Conservation (phyloP, 2,113 vertebrate species). For the Pelecanus crispus region DNA sequence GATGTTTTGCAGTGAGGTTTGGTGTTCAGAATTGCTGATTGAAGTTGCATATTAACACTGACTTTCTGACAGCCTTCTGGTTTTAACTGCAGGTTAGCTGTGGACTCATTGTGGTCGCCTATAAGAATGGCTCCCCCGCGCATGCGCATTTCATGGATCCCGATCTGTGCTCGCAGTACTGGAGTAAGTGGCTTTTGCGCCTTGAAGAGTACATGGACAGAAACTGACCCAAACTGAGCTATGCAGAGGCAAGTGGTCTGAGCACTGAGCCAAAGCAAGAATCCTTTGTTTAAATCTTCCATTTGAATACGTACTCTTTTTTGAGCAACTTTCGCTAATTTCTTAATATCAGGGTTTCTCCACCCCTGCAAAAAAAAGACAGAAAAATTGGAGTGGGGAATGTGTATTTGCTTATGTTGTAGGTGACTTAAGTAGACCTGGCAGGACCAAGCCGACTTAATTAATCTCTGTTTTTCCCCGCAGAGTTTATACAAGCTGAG, state of each 20-base stretch:
- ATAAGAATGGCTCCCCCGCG: slow-evolving; percentile 90
- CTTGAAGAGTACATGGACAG: slow-evolving; percentile 82
- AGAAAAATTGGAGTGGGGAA: background rate
- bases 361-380: rapidly evolving
- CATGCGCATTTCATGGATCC: slow-evolving; percentile 83
- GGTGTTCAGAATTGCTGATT: background rate
- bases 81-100: slow-evolving; percentile 77
- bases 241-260: background rate
- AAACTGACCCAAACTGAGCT: background rate
- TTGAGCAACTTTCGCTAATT: background rate
- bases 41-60: background rate
- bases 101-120: slow-evolving; percentile 92
- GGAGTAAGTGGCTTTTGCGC: slow-evolving; percentile 89
- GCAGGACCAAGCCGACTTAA: background rate
- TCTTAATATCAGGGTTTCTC: background rate
- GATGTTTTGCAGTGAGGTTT: background rate
- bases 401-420: background rate
- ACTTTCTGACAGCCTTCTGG: background rate
- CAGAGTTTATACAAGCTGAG: background rate
- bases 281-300: background rate
- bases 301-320: background rate
- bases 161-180: slow-evolving; percentile 80
- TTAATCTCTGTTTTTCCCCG: background rate
- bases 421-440: background rate
- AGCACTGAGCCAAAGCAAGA: background rate